Conservation (phyloP, 2,888 invertebrate genomes). For the Achlya flavicornis region DNA sequence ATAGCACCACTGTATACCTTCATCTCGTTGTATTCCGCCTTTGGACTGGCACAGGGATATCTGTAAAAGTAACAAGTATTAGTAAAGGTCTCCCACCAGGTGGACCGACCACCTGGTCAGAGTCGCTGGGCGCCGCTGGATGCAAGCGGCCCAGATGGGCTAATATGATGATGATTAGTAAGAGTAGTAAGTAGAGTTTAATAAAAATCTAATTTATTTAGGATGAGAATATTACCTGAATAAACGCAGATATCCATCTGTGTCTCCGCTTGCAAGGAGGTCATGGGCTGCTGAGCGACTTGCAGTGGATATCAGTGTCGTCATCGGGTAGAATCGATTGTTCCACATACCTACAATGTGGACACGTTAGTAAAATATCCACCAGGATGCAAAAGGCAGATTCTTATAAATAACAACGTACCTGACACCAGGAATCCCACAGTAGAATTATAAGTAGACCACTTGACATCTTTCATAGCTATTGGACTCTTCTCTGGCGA, state of each 20-base stretch:
- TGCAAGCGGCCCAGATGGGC: too few species aligned
- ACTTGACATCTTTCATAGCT: conserved; percentile 95
- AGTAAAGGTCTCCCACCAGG: too few species aligned
- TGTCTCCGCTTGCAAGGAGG: conserved; percentile 92
- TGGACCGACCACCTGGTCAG: too few species aligned
- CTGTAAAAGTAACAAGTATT: conserved; percentile 61
- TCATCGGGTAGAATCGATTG: conserved; percentile 93
- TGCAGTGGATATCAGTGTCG: conserved; percentile 91
- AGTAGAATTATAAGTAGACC: conserved; percentile 94
- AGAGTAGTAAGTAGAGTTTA: too few species aligned
- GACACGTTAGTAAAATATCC: too few species aligned
- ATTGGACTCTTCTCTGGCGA: conserved; percentile 94
- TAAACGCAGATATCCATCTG: conserved; percentile 93
- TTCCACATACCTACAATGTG: conserved; percentile 90
- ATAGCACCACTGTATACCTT: conserved; percentile 94
- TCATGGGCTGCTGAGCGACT: conserved; percentile 93
- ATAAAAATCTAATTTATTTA: too few species aligned
- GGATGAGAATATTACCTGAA: conserved; percentile 86
- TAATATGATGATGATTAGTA: too few species aligned
- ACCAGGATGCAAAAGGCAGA: too few species aligned
- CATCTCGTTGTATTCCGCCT: conserved; percentile 94
- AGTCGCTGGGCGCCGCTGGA: too few species aligned
- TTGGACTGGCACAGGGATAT: conserved; percentile 93
- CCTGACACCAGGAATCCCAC: conserved; percentile 95
- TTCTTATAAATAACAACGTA: conserved; percentile 51